Percentiles rank a stretch among this genome's conserved stretches.
Conservation (phyloP, 2,113 vertebrate species). For the Campylomormyrus tamandua region DNA sequence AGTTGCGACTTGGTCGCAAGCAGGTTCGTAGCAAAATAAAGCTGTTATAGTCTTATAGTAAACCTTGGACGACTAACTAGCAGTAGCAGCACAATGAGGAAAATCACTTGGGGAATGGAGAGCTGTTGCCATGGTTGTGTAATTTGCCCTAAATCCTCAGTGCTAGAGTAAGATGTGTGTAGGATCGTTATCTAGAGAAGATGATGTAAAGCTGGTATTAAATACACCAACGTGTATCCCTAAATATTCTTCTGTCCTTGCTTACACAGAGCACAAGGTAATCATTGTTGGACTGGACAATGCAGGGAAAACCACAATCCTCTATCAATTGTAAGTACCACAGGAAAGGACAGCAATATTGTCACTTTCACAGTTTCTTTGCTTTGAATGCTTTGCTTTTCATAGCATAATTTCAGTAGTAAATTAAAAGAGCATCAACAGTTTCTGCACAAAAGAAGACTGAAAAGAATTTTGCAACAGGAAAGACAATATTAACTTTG, state of each 20-base stretch:
- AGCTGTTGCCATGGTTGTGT: neutral
- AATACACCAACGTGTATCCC: neutral
- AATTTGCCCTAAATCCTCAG: neutral
- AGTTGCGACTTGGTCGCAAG: neutral
- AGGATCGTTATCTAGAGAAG: neutral
- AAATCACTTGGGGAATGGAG: neutral
- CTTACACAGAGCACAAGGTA: slow-evolving; percentile 72
- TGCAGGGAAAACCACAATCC: slow-evolving; percentile 73
- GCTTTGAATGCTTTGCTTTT: neutral
- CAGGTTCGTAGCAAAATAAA: neutral
- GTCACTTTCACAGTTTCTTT: neutral
- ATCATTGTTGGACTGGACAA: slow-evolving; percentile 76
- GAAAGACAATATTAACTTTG: neutral
- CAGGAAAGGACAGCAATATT: neutral
- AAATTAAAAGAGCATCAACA: neutral
- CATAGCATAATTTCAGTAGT: neutral
- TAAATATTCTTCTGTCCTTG: neutral
- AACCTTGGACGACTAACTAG: neutral
- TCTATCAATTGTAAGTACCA: slow-evolving; percentile 74
- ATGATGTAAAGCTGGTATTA: neutral
- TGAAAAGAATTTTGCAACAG: neutral
- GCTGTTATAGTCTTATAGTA: neutral
- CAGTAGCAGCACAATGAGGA: neutral
- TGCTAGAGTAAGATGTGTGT: neutral
- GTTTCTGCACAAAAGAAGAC: neutral